Percentiles rank a stretch among this genome's conserved stretches.
Conservation (phyloP, 2,113 vertebrate genomes). For the Jacana jacana region DNA sequence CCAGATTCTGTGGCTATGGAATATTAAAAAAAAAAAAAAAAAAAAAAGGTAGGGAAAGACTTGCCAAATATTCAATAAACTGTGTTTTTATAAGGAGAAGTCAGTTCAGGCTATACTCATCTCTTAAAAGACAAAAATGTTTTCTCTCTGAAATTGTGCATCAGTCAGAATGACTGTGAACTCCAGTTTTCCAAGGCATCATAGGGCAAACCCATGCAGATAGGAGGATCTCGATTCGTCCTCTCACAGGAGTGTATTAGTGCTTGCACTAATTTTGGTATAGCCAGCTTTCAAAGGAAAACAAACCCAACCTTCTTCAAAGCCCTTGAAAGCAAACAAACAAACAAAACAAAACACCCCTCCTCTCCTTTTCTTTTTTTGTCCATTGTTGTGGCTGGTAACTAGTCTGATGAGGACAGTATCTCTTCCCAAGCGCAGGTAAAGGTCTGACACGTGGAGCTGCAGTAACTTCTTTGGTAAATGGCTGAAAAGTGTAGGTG, state of each 20-base stretch:
- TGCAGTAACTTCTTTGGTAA: neutral
- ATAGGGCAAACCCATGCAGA: neutral
- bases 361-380: neutral
- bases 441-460: neutral
- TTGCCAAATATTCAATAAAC: neutral
- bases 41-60: neutral
- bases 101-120: neutral
- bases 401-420: neutral
- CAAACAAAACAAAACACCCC: accelerated
- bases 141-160: neutral
- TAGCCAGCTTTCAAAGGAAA: neutral
- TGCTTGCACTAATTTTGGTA: neutral
- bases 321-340: neutral
- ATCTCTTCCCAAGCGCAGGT: neutral
- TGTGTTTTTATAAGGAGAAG: neutral
- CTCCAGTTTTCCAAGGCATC: neutral
- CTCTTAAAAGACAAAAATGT: neutral
- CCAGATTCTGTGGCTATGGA: neutral
- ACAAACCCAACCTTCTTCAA: neutral
- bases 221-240: neutral
- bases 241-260: neutral
- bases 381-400: neutral
- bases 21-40: neutral
- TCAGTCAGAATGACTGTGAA: neutral
- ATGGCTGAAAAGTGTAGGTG: neutral